Evolutionary conservation across 2,888 invertebrate genomes (phyloP), one percentile per base, ranked within the genome.

Genomic region (Oxyteleia sp.): DNA sequence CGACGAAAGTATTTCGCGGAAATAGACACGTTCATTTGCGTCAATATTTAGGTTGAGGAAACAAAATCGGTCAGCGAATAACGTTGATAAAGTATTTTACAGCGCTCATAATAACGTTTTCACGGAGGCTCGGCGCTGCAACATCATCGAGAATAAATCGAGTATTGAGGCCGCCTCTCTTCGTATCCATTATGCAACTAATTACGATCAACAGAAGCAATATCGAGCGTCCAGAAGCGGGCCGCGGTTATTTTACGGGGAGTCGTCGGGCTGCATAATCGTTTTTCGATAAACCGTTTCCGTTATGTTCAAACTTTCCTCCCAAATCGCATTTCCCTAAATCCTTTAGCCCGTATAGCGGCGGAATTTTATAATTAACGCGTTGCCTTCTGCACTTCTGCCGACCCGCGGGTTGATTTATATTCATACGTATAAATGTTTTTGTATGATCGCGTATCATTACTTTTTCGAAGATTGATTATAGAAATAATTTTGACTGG

Each of bases 251-350:
- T 75, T 83, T 79, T 79, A 79, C 79, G 53, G 43, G 26, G 47
- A 72, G 23, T 61, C 63, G 78, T 83, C 82, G 29, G 63, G 43
- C 66, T 75, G 75, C 61, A 71, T 84, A 84, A 84, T 84, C 80
- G 84, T 80, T 84, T 84, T 76, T 76, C 84, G 80, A 84, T 84
- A 84, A 83, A 84, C 75, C 80, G 61, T 71, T 84, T 64, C 49
- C 66, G 84, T 66, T 72, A 61, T 69, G 76, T 47, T 71, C 69
- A 59, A 71, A 84, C 71, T 80, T 74, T 66, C 64, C 59, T 55
- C 16, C 47, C 47, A 66, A 75, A 84, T 75, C 59, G 64, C 51
- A 68, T 84, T 59, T 79, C 53, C 47, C 63, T 15, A 57, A 84
- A 68, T 49, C 61, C 57, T 41, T 78, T 38, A 43, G 55, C 41